Evolutionary conservation across 2,888 invertebrate species (phyloP).

Genomic region (Nomada lathburiana): DNA sequence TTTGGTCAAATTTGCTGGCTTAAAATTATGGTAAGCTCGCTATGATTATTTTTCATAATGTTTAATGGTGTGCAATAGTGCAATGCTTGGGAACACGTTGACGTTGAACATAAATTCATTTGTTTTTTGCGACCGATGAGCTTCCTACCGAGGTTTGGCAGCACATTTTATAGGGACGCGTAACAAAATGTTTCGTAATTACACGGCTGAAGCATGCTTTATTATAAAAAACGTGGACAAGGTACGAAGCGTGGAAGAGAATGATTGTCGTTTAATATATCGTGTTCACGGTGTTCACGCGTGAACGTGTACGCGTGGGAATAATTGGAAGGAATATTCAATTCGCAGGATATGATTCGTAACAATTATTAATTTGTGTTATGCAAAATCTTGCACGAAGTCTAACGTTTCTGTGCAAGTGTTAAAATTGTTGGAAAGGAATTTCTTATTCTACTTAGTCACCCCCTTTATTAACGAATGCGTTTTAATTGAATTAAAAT

Average conservation of each 20-base stretch:
- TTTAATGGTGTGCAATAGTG: too few species aligned
- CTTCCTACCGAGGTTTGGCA: not conserved
- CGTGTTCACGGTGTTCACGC: not conserved
- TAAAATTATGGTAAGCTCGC: too few species aligned
- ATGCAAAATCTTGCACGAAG: not conserved
- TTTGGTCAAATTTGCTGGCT: too few species aligned
- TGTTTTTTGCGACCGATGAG: not conserved
- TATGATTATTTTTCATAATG: too few species aligned
- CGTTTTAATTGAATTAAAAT: not conserved
- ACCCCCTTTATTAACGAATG: not conserved
- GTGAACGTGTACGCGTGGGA: not conserved
- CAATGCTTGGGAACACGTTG: not conserved
- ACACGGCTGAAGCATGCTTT: slow-evolving; percentile 1
- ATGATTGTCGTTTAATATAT: not conserved
- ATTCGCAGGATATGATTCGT: not conserved
- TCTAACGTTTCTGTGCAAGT: not conserved
- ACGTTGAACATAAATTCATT: slow-evolving; percentile 13
- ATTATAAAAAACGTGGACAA: not conserved
- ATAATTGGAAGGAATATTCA: not conserved
- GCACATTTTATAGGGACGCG: not conserved
- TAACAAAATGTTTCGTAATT: not conserved
- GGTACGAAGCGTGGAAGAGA: not conserved
- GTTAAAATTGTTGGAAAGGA: not conserved
- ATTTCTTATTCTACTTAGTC: not conserved
- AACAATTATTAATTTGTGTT: not conserved